These are phyloP conservation scores for Autographa gamma DNA, from an alignment of 2,888 invertebrate species.

Conservation along the genomic window DNA sequence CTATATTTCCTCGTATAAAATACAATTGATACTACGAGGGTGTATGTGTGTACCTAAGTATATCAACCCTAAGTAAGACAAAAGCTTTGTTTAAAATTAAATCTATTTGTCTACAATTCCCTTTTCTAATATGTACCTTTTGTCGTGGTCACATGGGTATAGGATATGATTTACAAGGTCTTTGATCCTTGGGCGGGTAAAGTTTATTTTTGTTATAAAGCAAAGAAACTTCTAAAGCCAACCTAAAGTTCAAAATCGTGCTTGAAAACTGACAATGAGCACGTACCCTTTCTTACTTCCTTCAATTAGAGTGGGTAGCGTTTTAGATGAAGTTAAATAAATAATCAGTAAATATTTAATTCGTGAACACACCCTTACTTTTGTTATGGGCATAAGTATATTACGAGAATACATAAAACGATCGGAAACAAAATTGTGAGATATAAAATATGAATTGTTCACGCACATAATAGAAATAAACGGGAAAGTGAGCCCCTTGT, in stretches of 20 bases:
- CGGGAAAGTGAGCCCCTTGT: neutral
- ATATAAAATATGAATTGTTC: conserved; percentile 1
- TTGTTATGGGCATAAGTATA: neutral
- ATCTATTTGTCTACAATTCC: too few relatives aligned
- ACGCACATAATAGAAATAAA: conserved; percentile 2
- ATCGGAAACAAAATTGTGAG: neutral
- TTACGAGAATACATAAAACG: neutral
- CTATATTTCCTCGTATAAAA: too few relatives aligned
- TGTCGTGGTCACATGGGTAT: neutral
- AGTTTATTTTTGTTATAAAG: neutral
- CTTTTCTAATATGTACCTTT: too few relatives aligned
- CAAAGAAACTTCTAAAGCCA: neutral
- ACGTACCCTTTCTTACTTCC: neutral
- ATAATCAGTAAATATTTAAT: neutral
- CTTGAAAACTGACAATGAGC: neutral
- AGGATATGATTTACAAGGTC: neutral
- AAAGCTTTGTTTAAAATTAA: too few relatives aligned
- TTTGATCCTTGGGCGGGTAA: neutral
- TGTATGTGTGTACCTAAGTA: too few relatives aligned
- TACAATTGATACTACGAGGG: too few relatives aligned
- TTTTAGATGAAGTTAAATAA: neutral
- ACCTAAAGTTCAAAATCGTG: neutral
- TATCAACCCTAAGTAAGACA: too few relatives aligned
- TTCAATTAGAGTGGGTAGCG: neutral
- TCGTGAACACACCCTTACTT: neutral